These are phyloP conservation scores for Tauraco hartlaubi DNA, from an alignment of 2,797 vertebrate genomes.

Conservation along the genomic window DNA sequence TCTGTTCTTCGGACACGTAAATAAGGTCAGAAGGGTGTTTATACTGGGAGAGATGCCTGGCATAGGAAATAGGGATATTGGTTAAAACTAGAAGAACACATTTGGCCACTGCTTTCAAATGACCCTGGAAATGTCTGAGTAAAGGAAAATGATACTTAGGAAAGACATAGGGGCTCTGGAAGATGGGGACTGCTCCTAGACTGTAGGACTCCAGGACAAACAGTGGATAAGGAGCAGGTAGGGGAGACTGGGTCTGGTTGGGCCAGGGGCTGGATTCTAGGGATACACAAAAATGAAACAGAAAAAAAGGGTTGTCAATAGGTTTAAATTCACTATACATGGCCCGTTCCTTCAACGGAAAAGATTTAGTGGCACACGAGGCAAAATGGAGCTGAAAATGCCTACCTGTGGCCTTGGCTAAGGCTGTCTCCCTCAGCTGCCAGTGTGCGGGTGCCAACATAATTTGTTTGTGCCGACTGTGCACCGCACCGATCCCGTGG, in stretches of 20 bases:
- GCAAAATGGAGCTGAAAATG: not conserved
- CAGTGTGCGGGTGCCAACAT: rapidly evolving
- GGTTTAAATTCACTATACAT: not conserved
- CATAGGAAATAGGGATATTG: not conserved
- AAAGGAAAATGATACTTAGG: not conserved
- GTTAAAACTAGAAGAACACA: not conserved
- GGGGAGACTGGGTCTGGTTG: not conserved
- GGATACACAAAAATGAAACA: not conserved
- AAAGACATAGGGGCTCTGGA: not conserved
- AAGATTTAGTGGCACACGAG: not conserved
- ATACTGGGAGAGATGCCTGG: not conserved
- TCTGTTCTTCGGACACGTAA: not conserved
- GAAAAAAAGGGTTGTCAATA: not conserved
- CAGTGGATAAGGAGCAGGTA: not conserved
- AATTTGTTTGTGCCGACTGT: rapidly evolving
- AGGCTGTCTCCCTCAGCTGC: not conserved
- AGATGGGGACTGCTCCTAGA: not conserved
- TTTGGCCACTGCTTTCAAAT: not conserved
- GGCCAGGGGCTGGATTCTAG: not conserved
- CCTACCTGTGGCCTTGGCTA: not conserved
- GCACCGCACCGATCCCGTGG: rapidly evolving
- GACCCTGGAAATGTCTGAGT: not conserved
- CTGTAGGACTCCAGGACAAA: not conserved
- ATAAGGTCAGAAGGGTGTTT: not conserved
- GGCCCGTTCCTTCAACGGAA: not conserved